Percentiles rank a stretch among this genome's conserved stretches.
phyloP scores from a whole-genome alignment of 2,888 invertebrate genomes.

The Zelleria hepariella region DNA sequence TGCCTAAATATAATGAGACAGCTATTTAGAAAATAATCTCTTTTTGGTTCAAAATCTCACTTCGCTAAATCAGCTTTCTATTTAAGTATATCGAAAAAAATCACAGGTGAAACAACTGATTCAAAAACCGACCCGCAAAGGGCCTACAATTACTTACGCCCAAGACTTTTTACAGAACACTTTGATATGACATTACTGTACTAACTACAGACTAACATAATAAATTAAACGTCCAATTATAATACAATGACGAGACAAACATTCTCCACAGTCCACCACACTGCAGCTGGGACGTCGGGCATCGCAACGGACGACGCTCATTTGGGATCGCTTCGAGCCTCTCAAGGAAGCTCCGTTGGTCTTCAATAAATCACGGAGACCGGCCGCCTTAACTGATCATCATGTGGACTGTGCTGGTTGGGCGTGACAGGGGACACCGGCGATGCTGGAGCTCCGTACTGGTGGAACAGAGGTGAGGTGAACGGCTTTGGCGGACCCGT shows the following conservation, averaged over 20 bases:
- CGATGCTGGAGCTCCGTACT: constrained; percentile 65
- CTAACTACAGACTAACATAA: constrained; percentile 46
- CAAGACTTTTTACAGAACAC: constrained; percentile 56
- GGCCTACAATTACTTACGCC: constrained; percentile 25
- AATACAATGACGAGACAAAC: constrained; percentile 15
- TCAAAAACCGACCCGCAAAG: constrained; percentile 23
- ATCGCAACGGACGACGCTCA: not conserved
- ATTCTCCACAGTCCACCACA: constrained; percentile 45
- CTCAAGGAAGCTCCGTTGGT: constrained; percentile 60
- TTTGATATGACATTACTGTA: constrained; percentile 40
- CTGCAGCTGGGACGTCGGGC: constrained; percentile 10
- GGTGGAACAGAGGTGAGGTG: constrained; percentile 64
- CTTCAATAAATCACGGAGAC: constrained; percentile 81
- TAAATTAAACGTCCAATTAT: constrained; percentile 42
- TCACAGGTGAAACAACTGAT: constrained; percentile 58
- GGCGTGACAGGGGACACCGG: constrained; percentile 59
- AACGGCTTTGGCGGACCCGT: constrained; percentile 66
- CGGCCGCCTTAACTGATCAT: constrained; percentile 76
- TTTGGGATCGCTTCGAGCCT: constrained; percentile 11
- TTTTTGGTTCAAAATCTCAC: constrained; percentile 70
- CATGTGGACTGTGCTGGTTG: constrained; percentile 63
- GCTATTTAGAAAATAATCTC: constrained; percentile 58
- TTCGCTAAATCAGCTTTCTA: constrained; percentile 21
- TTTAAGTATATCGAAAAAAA: constrained; percentile 49
- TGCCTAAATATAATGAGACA: constrained; percentile 42